A percentile compares a stretch with the other conserved stretches of the same genome.
These are phyloP conservation scores for Otocyon megalotis DNA, from an alignment of 2,113 vertebrate species.

Conservation along the genomic window DNA sequence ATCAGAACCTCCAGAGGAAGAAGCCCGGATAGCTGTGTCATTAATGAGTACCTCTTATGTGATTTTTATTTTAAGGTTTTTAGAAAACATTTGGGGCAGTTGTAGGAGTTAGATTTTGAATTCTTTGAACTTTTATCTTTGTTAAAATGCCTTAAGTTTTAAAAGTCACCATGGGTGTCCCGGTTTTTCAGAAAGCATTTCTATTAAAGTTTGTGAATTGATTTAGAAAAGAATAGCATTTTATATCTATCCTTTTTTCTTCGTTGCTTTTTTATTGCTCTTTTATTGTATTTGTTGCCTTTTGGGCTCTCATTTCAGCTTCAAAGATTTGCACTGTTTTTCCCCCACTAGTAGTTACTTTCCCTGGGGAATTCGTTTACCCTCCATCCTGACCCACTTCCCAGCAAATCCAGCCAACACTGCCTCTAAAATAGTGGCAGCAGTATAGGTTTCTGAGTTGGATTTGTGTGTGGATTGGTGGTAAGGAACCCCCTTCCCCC, in stretches of 20 bases:
- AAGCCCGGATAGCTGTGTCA: background rate
- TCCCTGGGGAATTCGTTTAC: background rate
- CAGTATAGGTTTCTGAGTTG: conserved; percentile 17
- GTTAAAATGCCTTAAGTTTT: conserved; percentile 21
- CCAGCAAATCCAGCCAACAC: background rate
- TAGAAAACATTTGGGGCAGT: background rate
- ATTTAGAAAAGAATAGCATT: conserved; percentile 25
- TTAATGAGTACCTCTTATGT: background rate
- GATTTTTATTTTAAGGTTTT: conserved; percentile 44
- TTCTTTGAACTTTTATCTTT: conserved; percentile 39
- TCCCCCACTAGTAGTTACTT: background rate
- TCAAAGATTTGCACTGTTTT: background rate
- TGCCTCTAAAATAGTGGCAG: background rate
- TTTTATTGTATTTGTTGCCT: conserved; percentile 17
- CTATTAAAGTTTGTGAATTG: conserved; percentile 51
- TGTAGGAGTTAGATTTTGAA: conserved; percentile 32
- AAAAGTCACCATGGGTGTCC: background rate
- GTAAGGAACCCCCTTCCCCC: background rate
- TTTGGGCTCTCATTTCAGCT: background rate
- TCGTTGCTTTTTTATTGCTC: background rate
- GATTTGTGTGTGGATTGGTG: background rate
- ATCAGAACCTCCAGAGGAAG: background rate
- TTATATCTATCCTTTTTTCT: conserved; percentile 10
- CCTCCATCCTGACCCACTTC: background rate
- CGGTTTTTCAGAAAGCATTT: conserved; percentile 29